A percentile compares a stretch with the other conserved stretches of the same genome.
phyloP scores from a whole-genome alignment of 2,888 invertebrate genomes.

The Acronicta psi region DNA sequence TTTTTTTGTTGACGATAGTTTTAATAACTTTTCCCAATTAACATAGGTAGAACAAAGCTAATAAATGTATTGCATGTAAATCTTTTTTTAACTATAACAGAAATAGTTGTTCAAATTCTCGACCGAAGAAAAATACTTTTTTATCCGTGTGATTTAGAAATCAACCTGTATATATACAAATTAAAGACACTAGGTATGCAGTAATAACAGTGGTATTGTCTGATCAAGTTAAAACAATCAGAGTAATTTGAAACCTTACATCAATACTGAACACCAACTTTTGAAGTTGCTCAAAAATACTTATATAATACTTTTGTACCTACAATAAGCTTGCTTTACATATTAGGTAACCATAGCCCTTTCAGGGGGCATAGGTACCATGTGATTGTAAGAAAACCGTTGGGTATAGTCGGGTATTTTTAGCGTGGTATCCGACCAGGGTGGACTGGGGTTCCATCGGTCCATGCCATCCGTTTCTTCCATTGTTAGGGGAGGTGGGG shows the following conservation, averaged over 20 bases:
- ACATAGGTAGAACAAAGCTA: no score
- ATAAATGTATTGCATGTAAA: no score
- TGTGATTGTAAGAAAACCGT: slow-evolving; percentile 93
- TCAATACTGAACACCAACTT: slow-evolving; percentile 29
- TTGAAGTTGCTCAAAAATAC: slow-evolving; percentile 17
- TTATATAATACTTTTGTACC: slow-evolving; percentile 20
- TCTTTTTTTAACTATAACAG: no score
- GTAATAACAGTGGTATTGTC: no score
- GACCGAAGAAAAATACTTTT: no score
- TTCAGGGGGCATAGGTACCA: slow-evolving; percentile 91
- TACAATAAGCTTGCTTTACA: slow-evolving; percentile 3
- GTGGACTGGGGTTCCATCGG: slow-evolving; percentile 95
- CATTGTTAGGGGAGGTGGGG: slow-evolving; percentile 68
- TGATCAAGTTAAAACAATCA: neutral
- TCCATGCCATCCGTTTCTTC: slow-evolving; percentile 93
- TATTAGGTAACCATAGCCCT: slow-evolving; percentile 85
- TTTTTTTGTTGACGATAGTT: no score
- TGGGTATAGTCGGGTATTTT: slow-evolving; percentile 95
- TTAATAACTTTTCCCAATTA: slow-evolving; percentile 39
- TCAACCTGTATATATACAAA: no score
- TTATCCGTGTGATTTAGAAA: no score
- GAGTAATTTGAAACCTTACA: slow-evolving; percentile 4
- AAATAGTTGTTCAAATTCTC: no score
- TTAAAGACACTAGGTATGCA: no score
- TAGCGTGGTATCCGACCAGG: slow-evolving; percentile 95